A percentile compares a stretch with the other conserved stretches of the same genome.
phyloP scores from a whole-genome alignment of 2,888 invertebrate genomes.

The Alitta virens region DNA sequence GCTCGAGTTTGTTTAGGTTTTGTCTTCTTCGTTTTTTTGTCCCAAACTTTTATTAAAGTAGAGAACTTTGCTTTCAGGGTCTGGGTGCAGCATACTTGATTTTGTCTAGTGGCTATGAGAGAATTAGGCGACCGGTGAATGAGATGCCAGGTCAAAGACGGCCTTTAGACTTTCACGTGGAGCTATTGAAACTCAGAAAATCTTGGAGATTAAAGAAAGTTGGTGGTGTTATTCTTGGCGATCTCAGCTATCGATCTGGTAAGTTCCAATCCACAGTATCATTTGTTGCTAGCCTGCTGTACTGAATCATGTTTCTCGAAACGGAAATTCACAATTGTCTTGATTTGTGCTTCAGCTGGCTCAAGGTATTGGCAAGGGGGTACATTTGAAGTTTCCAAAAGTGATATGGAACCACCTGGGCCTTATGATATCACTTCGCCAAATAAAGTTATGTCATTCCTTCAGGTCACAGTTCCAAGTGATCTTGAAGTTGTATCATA shows the following conservation, averaged over 20 bases:
- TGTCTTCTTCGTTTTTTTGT: no score
- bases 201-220: conserved; percentile 97
- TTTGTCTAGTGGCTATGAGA: conserved; percentile 80
- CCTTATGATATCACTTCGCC: not conserved
- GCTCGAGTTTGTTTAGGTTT: no score
- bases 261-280: conserved; percentile 14
- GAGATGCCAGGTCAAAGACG: conserved; percentile 60
- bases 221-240: conserved; percentile 90
- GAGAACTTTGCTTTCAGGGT: no score
- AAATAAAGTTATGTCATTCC: conserved; percentile 61
- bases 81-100: conserved; percentile 83
- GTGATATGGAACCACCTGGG: conserved; percentile 61
- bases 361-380: conserved; percentile 92
- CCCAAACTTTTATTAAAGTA: no score
- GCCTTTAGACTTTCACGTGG: conserved; percentile 88
- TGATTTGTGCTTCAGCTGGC: conserved; percentile 68
- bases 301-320: no score
- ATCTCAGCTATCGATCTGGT: conserved; percentile 88
- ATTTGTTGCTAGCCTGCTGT: no score
- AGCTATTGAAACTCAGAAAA: conserved; percentile 81
- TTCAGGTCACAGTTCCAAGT: conserved; percentile 88
- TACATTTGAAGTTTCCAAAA: conserved; percentile 93
- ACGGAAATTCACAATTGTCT: no score
- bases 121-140: conserved; percentile 70
- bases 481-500: conserved; percentile 94